Conservation (phyloP, 1,140 invertebrate species). For the Phocides pigmalion region DNA sequence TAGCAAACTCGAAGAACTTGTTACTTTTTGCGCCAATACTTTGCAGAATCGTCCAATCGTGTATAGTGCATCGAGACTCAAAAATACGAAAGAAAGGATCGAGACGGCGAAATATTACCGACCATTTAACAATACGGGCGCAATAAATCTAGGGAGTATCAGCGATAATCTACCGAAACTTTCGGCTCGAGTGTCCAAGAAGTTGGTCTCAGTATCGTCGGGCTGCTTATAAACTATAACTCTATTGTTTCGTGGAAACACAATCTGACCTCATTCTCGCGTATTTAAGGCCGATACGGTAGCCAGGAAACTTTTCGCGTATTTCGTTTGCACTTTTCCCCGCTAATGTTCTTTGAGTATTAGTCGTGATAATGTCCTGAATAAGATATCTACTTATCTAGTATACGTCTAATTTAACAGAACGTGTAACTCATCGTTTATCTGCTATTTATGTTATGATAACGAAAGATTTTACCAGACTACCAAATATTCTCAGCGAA, state of each 20-base stretch:
- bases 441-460: too few relatives aligned
- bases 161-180: constrained; percentile 49
- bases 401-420: too few relatives aligned
- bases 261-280: constrained; percentile 33
- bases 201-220: constrained; percentile 42
- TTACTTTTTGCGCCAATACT: constrained; percentile 22
- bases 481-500: too few relatives aligned
- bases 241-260: constrained; percentile 46
- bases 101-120: constrained; percentile 42
- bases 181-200: constrained; percentile 43
- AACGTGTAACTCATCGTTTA: too few relatives aligned
- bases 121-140: constrained; percentile 46
- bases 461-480: too few relatives aligned
- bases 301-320: constrained; percentile 18
- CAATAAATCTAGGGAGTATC: constrained; percentile 50
- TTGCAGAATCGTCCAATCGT: constrained; percentile 23
- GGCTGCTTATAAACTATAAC: constrained; percentile 41
- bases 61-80: constrained; percentile 29
- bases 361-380: neutral
- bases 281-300: constrained; percentile 21
- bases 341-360: constrained; percentile 3
- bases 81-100: constrained; percentile 27
- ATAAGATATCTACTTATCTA: neutral
- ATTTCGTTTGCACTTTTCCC: constrained; percentile 21
- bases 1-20: constrained; percentile 6